Evolutionary conservation across 2,888 invertebrate species (phyloP), one percentile per base, ranked within the genome.

Genomic region (Phorcus lineatus): DNA sequence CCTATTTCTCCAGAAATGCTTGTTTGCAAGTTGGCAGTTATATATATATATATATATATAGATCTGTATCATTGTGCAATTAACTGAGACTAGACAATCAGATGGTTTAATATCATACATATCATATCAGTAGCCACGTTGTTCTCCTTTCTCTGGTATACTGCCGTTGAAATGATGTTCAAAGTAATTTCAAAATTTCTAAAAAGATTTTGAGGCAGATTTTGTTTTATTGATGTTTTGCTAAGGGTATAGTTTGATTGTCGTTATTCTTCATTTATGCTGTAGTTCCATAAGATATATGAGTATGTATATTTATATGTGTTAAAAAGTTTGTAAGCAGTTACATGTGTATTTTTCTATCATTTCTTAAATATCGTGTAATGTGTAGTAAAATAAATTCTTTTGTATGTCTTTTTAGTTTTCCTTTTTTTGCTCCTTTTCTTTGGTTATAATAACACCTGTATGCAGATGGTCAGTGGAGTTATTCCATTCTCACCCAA

Each of bases 301-400:
- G 47, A 47, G 47, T 47, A 47, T 47, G 47, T 47, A 47, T 47
- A 47, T 47, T 47, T 47, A 47, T 47, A 47, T 47, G 47, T 47
- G 47, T 47, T 47, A 11, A 47, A 47, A 47, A 47, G 47, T 47
- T 57, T 75, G 47, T 40, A 36, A 75, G 31, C 47, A 47, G 31
- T 75, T 36, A 22, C 19, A 75, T 75, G 19, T 36, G 19, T 75
- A 75, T 75, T 75, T 36, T 75, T 36, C 47, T 75, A 47, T 75
- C 47, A 47, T 75, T 75, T 36, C 47, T 75, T 11, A 40, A n/a
- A 40, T 74, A 36, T n/a, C 36, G 24, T 22, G 31, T 47, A 52
- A 19, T 47, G 22, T 75, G 31, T 36, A 36, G 31, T 36, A 40
- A 40, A 75, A 40, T 75, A 47, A 36, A 40, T 40, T 75, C 47